Evolutionary conservation across 1,140 invertebrate species (phyloP).

Genomic region (Antheraea pernyi): DNA sequence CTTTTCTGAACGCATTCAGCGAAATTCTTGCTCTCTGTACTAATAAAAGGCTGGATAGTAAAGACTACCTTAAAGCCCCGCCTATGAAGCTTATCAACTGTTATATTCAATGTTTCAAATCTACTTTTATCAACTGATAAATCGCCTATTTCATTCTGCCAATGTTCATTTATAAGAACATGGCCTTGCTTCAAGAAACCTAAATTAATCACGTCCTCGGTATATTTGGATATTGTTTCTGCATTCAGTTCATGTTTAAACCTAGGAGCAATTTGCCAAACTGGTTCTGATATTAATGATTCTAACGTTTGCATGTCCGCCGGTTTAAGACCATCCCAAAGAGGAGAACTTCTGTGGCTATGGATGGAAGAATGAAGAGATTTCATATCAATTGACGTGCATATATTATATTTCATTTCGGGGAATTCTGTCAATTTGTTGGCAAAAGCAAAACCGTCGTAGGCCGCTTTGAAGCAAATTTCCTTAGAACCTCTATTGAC

Average conservation of each 20-base stretch:
- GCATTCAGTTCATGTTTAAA: conserved; percentile 83
- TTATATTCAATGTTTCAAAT: conserved; percentile 88
- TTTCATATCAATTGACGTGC: conserved; percentile 88
- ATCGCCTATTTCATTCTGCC: conserved; percentile 91
- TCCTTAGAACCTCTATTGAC: conserved; percentile 84
- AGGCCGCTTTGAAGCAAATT: conserved; percentile 87
- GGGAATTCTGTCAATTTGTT: conserved; percentile 83
- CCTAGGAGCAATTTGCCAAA: conserved; percentile 89
- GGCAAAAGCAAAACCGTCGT: conserved; percentile 88
- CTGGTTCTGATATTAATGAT: conserved; percentile 88
- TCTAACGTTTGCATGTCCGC: conserved; percentile 87
- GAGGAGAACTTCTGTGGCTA: conserved; percentile 82
- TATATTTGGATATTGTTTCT: conserved; percentile 88
- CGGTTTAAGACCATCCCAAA: conserved; percentile 90
- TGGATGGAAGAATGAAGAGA: conserved; percentile 84
- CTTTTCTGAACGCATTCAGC: conserved; percentile 86
- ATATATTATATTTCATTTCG: conserved; percentile 91
- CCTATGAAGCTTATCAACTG: conserved; percentile 89
- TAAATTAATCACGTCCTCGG: conserved; percentile 87
- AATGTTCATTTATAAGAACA: conserved; percentile 90
- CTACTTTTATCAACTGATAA: conserved; percentile 85
- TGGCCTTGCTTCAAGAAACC: conserved; percentile 89
- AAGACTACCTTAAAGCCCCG: conserved; percentile 92
- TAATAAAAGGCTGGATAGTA: conserved; percentile 92
- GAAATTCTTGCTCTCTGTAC: conserved; percentile 90